Base-by-base conservation (phyloP, 2,888 invertebrate genomes). In the Cremastinae sp. region DNA sequence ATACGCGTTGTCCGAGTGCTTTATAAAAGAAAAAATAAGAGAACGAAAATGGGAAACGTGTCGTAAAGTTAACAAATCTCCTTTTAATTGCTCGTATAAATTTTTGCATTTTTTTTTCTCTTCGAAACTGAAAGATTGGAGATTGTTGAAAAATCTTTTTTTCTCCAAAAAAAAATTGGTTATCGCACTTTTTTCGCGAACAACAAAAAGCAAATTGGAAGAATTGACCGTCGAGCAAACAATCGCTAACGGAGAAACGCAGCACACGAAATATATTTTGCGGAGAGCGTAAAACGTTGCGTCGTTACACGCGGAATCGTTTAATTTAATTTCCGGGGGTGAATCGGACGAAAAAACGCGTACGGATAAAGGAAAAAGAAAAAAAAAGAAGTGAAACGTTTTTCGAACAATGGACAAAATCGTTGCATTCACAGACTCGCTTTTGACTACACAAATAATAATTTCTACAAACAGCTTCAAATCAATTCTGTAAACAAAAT, bases 401-500 rank as follows among this genome's bases (percentile, higher is more conserved):
- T 41, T 18, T 38, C 10, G 9, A 18, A 12, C 20, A 36, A 36
- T 22, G 20, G 20, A 8, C 71, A 72, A 20, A 64, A 74, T 28
- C 70, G 64, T 45, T 70, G 56, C 69, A 77, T 78, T 51, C 49
- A 34, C 41, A 74, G 56, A 74, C 58, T 69, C 41, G 45, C 22
- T 34, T 68, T 3, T 28, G 28, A 58, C 74, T 79, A 59, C 22
- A 59, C 56, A 62, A 20, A 59, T 69, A 68, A 74, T 64, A 64
- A 75, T 70, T 54, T 73, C 62, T 68, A 75, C 75, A 12, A 45
- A 54, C 70, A 34, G 74, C 71, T 65, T 56, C 18, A 78, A 64
- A 64, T 38, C 14, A 69, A 47, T 64, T 49, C 61, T 45, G 58
- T 56, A 69, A 72, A 20, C 16, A 56, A 65, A n/a, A n/a, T n/a